Evolutionary conservation across 2,113 vertebrate species (phyloP).

Genomic region (Dromiciops gliroides): DNA sequence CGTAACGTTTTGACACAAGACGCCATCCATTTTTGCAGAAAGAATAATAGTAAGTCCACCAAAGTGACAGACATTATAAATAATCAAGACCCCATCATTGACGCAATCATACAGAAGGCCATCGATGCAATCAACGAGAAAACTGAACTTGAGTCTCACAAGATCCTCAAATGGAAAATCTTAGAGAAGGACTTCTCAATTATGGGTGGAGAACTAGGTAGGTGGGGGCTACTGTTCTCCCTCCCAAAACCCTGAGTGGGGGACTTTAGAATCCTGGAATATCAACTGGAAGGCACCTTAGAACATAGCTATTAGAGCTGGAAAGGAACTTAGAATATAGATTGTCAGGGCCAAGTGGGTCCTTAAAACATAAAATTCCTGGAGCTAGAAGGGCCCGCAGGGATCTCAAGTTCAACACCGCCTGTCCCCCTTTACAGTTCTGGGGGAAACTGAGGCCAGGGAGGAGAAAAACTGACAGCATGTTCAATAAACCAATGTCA

Average conservation of each 20-base stretch:
- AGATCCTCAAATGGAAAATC: slow-evolving; percentile 90
- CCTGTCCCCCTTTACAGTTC: background rate
- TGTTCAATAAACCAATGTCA: background rate
- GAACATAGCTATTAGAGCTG: background rate
- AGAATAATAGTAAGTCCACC: slow-evolving; percentile 86
- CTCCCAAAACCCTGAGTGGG: background rate
- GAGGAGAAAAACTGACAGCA: background rate
- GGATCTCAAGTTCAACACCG: background rate
- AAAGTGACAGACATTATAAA: slow-evolving; percentile 85
- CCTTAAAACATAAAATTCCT: background rate
- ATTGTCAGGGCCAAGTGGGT: background rate
- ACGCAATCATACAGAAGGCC: slow-evolving; percentile 86
- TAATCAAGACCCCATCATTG: slow-evolving; percentile 80
- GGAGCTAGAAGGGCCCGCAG: background rate
- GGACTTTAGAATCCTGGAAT: background rate
- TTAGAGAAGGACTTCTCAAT: slow-evolving; percentile 92
- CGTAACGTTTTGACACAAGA: slow-evolving; percentile 86
- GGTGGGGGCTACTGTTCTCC: slow-evolving; percentile 50
- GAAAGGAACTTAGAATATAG: background rate
- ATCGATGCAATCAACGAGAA: slow-evolving; percentile 85
- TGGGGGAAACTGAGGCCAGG: background rate
- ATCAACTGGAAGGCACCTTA: background rate
- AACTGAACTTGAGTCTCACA: slow-evolving; percentile 88
- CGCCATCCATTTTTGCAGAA: slow-evolving; percentile 84
- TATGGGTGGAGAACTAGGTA: slow-evolving; percentile 91